Conservation (phyloP, 2,888 invertebrate genomes). For the Escarpia spicata region DNA sequence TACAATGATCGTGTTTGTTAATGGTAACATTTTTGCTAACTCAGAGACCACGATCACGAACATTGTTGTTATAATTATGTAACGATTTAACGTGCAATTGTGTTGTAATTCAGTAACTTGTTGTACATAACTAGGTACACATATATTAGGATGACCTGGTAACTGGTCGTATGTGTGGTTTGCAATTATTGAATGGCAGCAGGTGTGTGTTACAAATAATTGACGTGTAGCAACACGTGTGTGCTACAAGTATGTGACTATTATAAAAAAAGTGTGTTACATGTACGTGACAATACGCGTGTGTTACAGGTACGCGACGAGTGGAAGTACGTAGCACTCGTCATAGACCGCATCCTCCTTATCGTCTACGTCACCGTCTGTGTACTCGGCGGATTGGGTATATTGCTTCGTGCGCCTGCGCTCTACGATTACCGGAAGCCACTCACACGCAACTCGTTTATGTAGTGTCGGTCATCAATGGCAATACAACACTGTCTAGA, state of each 20-base stretch:
- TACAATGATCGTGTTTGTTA: too few relatives aligned
- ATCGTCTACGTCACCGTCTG: constrained; percentile 39
- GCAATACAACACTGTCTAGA: not conserved
- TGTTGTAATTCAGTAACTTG: too few relatives aligned
- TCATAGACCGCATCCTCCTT: constrained; percentile 43
- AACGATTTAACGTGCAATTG: too few relatives aligned
- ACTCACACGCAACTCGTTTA: constrained; percentile 24
- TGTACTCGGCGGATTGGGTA: constrained; percentile 38
- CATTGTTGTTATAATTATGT: too few relatives aligned
- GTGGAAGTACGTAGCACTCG: constrained; percentile 43
- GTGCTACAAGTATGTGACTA: too few relatives aligned
- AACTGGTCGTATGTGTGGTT: not conserved
- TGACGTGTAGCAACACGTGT: too few relatives aligned
- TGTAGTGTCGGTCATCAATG: not conserved
- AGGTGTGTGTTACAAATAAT: too few relatives aligned
- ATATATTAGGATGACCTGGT: not conserved
- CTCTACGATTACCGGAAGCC: constrained; percentile 42
- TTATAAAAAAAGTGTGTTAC: not conserved
- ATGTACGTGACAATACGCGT: not conserved
- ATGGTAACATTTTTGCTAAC: too few relatives aligned
- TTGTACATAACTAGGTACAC: not conserved
- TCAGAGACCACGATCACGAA: too few relatives aligned
- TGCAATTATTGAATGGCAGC: not conserved
- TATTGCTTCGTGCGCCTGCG: constrained; percentile 42
- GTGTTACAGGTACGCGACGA: constrained; percentile 41